Evolutionary conservation across 2,113 vertebrate species (phyloP).

Genomic region (Trichomycterus rosablanca): DNA sequence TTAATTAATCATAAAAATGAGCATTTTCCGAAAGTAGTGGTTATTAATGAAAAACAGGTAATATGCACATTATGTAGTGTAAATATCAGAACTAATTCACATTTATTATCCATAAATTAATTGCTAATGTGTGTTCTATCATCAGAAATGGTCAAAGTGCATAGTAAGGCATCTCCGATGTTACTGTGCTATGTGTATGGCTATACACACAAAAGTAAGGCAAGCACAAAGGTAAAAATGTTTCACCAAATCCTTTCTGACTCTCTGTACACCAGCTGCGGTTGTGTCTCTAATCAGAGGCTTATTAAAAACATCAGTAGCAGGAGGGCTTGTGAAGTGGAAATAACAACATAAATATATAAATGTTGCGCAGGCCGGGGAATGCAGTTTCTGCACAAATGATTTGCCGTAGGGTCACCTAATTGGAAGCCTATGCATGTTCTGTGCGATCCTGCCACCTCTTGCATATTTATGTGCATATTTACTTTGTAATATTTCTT

Average conservation of each 20-base stretch:
- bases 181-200: too few relatives aligned
- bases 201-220: conserved; percentile 9
- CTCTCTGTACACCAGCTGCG: conserved; percentile 25
- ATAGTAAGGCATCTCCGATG: too few relatives aligned
- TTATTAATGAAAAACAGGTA: too few relatives aligned
- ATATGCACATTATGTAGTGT: too few relatives aligned
- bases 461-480: conserved; percentile 46
- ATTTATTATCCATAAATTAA: too few relatives aligned
- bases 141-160: too few relatives aligned
- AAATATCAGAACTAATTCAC: too few relatives aligned
- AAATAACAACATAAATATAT: conserved; percentile 47
- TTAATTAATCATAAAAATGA: too few relatives aligned
- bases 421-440: conserved; percentile 41
- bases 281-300: conserved; percentile 35
- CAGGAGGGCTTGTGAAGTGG: conserved; percentile 39
- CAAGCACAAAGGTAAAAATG: conserved; percentile 28
- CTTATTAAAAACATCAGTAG: conserved; percentile 43
- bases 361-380: conserved; percentile 29
- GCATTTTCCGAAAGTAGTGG: too few relatives aligned
- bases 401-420: conserved; percentile 32
- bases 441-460: conserved; percentile 9
- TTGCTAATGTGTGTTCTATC: too few relatives aligned
- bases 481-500: conserved; percentile 47
- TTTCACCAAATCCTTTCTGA: conserved; percentile 35
- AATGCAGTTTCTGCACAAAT: conserved; percentile 31